These are phyloP conservation scores for Prunella strophiata DNA, from an alignment of 2,797 vertebrate genomes.

Conservation along the genomic window DNA sequence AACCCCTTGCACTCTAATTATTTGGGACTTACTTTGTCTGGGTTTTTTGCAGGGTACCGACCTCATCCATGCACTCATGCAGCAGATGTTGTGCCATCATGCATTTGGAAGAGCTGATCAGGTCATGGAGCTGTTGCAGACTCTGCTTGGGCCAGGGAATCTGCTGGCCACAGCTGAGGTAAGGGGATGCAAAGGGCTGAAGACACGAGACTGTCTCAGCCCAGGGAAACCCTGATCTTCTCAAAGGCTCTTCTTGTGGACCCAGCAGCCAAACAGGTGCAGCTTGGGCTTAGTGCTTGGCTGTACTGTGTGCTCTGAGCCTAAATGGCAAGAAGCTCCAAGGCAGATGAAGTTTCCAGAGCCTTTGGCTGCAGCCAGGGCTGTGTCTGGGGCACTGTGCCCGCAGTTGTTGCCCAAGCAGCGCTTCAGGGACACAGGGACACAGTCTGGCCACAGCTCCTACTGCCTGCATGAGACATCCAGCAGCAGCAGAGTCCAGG, in stretches of 20 bases:
- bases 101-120: slow-evolving; percentile 93
- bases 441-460: neutral
- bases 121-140: slow-evolving; percentile 92
- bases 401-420: neutral
- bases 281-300: neutral
- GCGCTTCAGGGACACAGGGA: neutral
- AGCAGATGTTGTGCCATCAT: slow-evolving; percentile 96
- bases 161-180: slow-evolving; percentile 94
- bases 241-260: neutral
- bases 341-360: neutral
- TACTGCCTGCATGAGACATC: neutral
- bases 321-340: neutral
- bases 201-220: slow-evolving; percentile 34
- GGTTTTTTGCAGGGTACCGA: slow-evolving; percentile 85
- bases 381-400: neutral
- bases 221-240: neutral
- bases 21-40: neutral
- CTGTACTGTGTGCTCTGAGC: neutral
- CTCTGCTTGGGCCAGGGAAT: slow-evolving; percentile 95
- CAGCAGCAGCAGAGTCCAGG: neutral
- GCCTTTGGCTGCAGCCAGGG: neutral
- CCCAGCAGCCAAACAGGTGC: neutral
- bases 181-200: slow-evolving; percentile 73
- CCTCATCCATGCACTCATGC: slow-evolving; percentile 93
- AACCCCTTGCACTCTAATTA: neutral